Evolutionary conservation across 1,140 invertebrate genomes (phyloP), one percentile per base, ranked within the genome.

Genomic region (Cherax quadricarinatus): DNA sequence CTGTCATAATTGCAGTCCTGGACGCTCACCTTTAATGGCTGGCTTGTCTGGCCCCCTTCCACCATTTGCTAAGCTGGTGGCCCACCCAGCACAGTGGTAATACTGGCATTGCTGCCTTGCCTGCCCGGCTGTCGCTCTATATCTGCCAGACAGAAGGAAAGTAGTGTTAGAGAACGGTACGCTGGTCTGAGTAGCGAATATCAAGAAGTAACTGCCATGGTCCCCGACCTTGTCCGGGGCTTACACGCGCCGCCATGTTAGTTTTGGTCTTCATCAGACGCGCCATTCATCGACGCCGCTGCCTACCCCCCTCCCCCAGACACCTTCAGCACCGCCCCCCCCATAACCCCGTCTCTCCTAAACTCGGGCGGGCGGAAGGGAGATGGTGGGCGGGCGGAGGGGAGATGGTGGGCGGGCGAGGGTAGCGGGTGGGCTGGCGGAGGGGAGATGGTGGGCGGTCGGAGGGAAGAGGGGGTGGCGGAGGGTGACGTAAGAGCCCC

Each of bases 271-370:
- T 85, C 83, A 70, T 85, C 83, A 85, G 83, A 85, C 83, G 83
- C 83, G 83, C 83, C 83, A 85, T 85, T 85, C 83, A 85, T 85
- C 83, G 83, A 85, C 83, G 83, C 83, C 83, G 83, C 83, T n/a
- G 60, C 60, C 83, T 24, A 41, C 60, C 83, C 62, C 70, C 60
- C 7, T 14, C 83, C 41, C 83, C 83, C 83, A 30, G 53, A 53
- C 57, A 53, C 57, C 53, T 24, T 62, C 57, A 48, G 5, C n/a
- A 53, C 82, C 57, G n/a, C 48, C 82, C 49, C 81, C 81, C 49
- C 49, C 5, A n/a, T 51, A 30, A 9, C 51, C 81, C 81, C 51
- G 48, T 57, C 83, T 49, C 60, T 70, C 83, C 83, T 24, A 85
- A 85, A 85, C 60, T 85, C 41, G 62, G 30, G 24, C 60, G 62